These are phyloP conservation scores for Drosophila grimshawi DNA, from an alignment of 1,140 invertebrate species.

Conservation along the genomic window DNA sequence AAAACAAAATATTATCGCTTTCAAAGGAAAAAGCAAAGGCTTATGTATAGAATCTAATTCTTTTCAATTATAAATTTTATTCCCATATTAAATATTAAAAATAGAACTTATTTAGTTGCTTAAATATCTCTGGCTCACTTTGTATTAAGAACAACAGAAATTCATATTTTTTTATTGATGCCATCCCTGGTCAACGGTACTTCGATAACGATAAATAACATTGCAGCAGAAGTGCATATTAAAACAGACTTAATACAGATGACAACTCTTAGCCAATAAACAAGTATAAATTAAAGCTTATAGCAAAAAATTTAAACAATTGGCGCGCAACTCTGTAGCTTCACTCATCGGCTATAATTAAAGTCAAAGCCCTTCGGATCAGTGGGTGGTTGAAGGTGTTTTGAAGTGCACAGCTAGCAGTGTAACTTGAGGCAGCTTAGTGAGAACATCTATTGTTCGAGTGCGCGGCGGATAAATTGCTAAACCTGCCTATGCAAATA, in stretches of 20 bases:
- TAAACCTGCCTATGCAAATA: not conserved
- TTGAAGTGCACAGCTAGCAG: not conserved
- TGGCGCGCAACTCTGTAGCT: not conserved
- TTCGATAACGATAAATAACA: not conserved
- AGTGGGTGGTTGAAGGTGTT: not conserved
- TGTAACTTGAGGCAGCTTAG: not conserved
- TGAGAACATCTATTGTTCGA: not conserved
- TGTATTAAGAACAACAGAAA: no score
- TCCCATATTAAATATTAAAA: no score
- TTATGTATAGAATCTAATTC: no score
- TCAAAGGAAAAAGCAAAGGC: no score
- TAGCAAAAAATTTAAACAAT: constrained; percentile 5
- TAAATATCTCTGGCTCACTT: no score
- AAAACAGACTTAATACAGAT: not conserved
- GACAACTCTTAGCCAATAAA: not conserved
- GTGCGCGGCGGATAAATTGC: not conserved
- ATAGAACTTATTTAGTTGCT: no score
- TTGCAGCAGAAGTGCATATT: not conserved
- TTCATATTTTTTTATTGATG: not conserved
- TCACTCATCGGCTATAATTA: not conserved
- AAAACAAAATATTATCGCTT: no score
- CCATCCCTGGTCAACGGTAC: not conserved
- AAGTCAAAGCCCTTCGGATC: not conserved
- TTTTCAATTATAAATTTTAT: no score
- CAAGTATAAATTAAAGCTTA: constrained; percentile 5